Percentiles rank a stretch among this genome's conserved stretches.
Evolutionary conservation across 2,797 vertebrate species (phyloP).

Genomic region (Megalops cyprinoides): DNA sequence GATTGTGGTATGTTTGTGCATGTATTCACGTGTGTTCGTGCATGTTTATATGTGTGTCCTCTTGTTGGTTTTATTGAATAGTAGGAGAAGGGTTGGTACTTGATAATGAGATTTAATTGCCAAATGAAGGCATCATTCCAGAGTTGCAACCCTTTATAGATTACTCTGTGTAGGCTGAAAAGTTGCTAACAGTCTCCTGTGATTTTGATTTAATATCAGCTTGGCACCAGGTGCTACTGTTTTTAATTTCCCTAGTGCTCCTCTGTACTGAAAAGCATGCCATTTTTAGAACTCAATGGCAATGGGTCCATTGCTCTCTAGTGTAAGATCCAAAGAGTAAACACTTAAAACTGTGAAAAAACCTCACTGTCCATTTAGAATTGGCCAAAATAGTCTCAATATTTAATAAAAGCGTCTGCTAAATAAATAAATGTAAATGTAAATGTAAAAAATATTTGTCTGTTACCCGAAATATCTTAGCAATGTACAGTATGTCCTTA

Average conservation of each 20-base stretch:
- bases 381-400: not conserved
- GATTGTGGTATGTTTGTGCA: not conserved
- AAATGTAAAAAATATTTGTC: too few relatives aligned
- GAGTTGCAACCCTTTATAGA: not conserved
- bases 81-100: not conserved
- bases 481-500: not conserved
- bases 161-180: not conserved
- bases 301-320: too few relatives aligned
- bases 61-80: not conserved
- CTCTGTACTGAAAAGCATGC: too few relatives aligned
- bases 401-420: too few relatives aligned
- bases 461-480: too few relatives aligned
- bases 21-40: not conserved
- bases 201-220: not conserved
- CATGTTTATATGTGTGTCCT: not conserved
- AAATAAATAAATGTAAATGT: too few relatives aligned
- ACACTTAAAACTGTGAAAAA: not conserved
- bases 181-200: not conserved
- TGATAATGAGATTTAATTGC: not conserved
- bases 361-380: not conserved
- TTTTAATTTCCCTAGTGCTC: conserved; percentile 23
- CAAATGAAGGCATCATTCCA: not conserved
- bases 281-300: too few relatives aligned
- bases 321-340: not conserved
- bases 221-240: conserved; percentile 16